Conservation (phyloP, 1,140 invertebrate genomes). For the Drosophila burlai region DNA sequence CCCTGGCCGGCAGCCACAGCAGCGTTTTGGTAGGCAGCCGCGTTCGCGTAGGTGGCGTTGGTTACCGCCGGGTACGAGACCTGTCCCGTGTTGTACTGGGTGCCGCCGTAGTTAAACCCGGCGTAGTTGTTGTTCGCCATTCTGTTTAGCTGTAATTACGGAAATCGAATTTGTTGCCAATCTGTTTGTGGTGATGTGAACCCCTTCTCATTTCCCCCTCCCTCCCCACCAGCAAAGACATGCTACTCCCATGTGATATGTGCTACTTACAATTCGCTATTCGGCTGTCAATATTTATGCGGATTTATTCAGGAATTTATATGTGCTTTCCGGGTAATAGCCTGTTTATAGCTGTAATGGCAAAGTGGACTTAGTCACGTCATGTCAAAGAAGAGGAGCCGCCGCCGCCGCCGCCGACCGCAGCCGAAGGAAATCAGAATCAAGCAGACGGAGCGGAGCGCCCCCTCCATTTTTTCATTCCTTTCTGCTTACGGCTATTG, state of each 20-base stretch:
- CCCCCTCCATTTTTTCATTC: constrained; percentile 49
- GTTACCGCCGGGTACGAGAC: constrained; percentile 81
- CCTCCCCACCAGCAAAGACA: neutral
- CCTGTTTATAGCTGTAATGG: constrained; percentile 72
- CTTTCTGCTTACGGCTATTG: constrained; percentile 49
- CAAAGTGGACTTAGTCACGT: constrained; percentile 79
- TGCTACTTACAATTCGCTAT: constrained; percentile 71
- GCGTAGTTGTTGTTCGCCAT: constrained; percentile 98
- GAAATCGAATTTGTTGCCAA: constrained; percentile 69
- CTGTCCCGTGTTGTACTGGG: constrained; percentile 91
- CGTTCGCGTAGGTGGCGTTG: constrained; percentile 83
- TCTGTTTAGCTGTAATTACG: constrained; percentile 60
- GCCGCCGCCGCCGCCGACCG: constrained; percentile 35
- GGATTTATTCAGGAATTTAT: constrained; percentile 60
- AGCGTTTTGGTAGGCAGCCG: constrained; percentile 77
- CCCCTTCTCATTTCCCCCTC: neutral
- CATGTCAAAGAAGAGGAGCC: constrained; percentile 44
- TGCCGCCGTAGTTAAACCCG: constrained; percentile 95
- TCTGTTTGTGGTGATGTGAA: constrained; percentile 31
- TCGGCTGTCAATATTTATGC: constrained; percentile 54
- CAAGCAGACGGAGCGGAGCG: constrained; percentile 7
- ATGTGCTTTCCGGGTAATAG: constrained; percentile 74
- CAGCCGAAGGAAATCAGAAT: constrained; percentile 2
- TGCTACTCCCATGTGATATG: constrained; percentile 22
- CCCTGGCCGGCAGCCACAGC: constrained; percentile 80